phyloP scores from a whole-genome alignment of 2,888 invertebrate genomes.

The Erebia aethiops region DNA sequence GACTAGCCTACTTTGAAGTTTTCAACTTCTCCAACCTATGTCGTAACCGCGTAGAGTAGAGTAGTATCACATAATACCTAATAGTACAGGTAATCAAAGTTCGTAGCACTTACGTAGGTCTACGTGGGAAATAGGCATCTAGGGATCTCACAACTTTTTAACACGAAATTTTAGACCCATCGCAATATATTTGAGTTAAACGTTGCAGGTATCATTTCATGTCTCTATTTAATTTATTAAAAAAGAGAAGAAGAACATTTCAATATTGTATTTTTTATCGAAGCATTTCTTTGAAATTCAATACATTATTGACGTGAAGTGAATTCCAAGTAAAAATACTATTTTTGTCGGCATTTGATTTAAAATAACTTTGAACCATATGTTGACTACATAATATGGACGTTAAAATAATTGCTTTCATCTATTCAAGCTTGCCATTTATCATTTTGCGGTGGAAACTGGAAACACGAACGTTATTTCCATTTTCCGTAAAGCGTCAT shows the following conservation, averaged over 20 bases:
- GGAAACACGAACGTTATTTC: too few relatives aligned
- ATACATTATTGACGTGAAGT: neutral
- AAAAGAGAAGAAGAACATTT: neutral
- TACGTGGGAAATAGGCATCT: neutral
- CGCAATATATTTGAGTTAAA: neutral
- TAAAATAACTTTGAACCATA: too few relatives aligned
- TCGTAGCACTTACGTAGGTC: conserved; percentile 16
- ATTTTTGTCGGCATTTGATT: too few relatives aligned
- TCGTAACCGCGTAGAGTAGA: too few relatives aligned
- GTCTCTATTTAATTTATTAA: neutral
- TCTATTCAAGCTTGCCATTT: too few relatives aligned
- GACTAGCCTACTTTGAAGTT: neutral
- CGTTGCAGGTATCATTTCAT: neutral
- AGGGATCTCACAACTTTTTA: neutral
- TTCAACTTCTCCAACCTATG: neutral
- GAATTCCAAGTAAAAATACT: too few relatives aligned
- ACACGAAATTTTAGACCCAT: too few relatives aligned
- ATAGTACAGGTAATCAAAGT: neutral
- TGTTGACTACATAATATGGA: too few relatives aligned
- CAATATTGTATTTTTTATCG: neutral
- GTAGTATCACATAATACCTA: too few relatives aligned
- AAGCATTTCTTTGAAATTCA: neutral
- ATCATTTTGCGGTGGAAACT: too few relatives aligned
- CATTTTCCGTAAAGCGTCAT: too few relatives aligned
- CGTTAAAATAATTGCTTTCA: too few relatives aligned